Evolutionary conservation across 2,797 vertebrate genomes (phyloP).

Genomic region (Sebastes dallii): DNA sequence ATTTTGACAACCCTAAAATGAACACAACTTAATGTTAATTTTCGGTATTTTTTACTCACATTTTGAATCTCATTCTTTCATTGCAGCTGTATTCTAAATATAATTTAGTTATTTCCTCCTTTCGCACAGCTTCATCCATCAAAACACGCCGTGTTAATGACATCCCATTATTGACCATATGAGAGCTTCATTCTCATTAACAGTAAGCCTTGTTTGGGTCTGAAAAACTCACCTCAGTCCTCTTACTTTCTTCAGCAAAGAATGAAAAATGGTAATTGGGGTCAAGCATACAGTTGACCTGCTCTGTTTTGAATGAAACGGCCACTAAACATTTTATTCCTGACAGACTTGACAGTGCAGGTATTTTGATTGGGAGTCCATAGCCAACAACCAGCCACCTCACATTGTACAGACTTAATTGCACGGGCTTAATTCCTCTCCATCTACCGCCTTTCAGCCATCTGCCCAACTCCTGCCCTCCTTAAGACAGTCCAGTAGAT

Average conservation of each 20-base stretch:
- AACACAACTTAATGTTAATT: neutral
- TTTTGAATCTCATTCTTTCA: neutral
- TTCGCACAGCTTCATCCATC: neutral
- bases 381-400: conserved; percentile 12
- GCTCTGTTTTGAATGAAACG: conserved; percentile 32
- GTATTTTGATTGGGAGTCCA: conserved; percentile 55
- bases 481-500: conserved; percentile 35
- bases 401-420: conserved; percentile 41
- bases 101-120: neutral
- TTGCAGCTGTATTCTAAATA: neutral
- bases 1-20: no score
- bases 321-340: conserved; percentile 18
- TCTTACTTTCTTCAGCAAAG: conserved; percentile 5
- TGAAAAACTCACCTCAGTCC: neutral
- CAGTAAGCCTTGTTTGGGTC: conserved; percentile 3
- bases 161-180: neutral
- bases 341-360: conserved; percentile 36
- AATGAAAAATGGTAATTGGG: conserved; percentile 36
- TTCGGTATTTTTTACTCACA: neutral
- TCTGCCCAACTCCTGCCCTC: conserved; percentile 33
- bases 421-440: conserved; percentile 42
- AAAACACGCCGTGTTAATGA: neutral
- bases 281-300: conserved; percentile 52
- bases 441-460: conserved; percentile 25
- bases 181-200: conserved; percentile 16